A percentile compares a stretch with the other conserved stretches of the same genome.
phyloP scores from a whole-genome alignment of 2,888 invertebrate genomes.

The Drosophila parthenogenetica region DNA sequence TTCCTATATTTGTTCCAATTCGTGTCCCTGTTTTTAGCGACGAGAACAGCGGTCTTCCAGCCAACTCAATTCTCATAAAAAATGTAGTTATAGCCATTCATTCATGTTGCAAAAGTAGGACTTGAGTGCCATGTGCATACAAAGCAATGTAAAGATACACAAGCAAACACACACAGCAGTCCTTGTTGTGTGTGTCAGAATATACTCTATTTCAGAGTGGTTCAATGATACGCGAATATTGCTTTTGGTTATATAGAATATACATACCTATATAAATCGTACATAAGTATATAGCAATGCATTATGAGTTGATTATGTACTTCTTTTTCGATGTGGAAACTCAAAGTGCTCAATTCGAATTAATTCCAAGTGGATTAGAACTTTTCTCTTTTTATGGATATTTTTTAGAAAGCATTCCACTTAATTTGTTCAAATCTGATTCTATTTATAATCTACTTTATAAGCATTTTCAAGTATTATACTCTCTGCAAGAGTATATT shows the following conservation, averaged over 20 bases:
- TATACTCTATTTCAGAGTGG: conserved; percentile 33
- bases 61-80: conserved; percentile 55
- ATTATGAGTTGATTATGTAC: conserved; percentile 8
- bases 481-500: no score
- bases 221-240: conserved; percentile 32
- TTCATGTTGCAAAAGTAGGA: conserved; percentile 70
- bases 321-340: background rate
- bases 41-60: conserved; percentile 18
- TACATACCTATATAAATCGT: background rate
- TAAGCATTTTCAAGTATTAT: background rate
- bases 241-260: conserved; percentile 8
- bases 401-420: background rate
- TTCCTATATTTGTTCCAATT: no score
- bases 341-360: background rate
- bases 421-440: background rate
- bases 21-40: conserved; percentile 1
- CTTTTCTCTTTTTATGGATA: background rate
- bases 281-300: background rate
- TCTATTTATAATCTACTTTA: background rate
- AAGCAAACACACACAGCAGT: conserved; percentile 9
- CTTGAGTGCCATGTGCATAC: conserved; percentile 51
- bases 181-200: conserved; percentile 15
- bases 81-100: conserved; percentile 70
- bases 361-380: background rate
- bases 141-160: conserved; percentile 31